phyloP scores from a whole-genome alignment of 2,888 invertebrate genomes.

The Oxytorus armatus region DNA sequence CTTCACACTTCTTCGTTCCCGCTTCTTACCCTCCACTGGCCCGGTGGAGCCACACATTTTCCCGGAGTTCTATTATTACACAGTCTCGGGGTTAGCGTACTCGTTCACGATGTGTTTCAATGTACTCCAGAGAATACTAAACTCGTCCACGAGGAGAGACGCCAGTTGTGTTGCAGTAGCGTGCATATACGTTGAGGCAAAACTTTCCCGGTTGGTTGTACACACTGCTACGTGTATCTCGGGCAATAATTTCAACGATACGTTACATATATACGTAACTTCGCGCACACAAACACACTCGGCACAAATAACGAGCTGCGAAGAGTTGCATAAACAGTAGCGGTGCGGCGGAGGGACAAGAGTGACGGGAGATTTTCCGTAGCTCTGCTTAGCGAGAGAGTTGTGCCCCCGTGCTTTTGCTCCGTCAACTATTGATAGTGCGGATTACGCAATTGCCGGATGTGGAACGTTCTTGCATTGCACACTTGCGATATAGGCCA shows the following conservation, averaged over 20 bases:
- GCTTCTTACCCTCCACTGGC: conserved; percentile 26
- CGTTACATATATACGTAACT: background rate
- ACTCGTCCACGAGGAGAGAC: conserved; percentile 22
- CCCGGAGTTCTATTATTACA: conserved; percentile 71
- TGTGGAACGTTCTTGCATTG: conserved; percentile 76
- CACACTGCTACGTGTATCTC: conserved; percentile 12
- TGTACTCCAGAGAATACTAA: conserved; percentile 51
- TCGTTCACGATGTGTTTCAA: conserved; percentile 11
- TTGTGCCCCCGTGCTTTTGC: conserved; percentile 61
- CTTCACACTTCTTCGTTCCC: conserved; percentile 6
- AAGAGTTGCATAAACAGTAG: conserved; percentile 63
- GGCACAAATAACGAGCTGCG: conserved; percentile 42
- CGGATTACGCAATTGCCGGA: conserved; percentile 80
- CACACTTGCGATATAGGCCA: conserved; percentile 77
- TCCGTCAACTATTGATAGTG: conserved; percentile 75
- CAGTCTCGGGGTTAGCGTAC: conserved; percentile 66
- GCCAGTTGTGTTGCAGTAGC: conserved; percentile 29
- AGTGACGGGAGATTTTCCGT: conserved; percentile 37
- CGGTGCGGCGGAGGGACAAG: background rate
- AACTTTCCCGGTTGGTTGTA: conserved; percentile 55
- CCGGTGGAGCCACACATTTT: conserved; percentile 55
- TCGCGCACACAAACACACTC: no score
- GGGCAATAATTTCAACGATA: conserved; percentile 9
- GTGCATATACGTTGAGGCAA: conserved; percentile 14
- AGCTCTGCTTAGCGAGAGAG: conserved; percentile 37